Percentiles rank a stretch among this genome's conserved stretches.
Evolutionary conservation across 2,113 vertebrate species (phyloP).

Genomic region (Phrynosoma blainvillii): DNA sequence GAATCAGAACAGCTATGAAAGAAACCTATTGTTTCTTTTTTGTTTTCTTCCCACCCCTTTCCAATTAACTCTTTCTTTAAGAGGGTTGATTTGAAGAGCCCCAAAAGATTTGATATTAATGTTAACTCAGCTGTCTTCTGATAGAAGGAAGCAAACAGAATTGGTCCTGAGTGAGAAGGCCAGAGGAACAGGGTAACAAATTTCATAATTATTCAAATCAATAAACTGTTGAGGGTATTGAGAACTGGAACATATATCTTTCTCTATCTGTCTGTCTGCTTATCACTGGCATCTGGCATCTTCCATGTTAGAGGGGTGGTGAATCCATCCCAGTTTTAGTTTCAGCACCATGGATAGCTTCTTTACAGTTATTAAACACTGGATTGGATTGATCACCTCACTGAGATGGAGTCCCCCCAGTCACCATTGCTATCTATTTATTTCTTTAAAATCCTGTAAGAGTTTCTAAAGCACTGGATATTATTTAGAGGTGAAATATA

Average conservation of each 20-base stretch:
- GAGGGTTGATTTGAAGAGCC: conserved; percentile 43
- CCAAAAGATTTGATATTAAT: conserved; percentile 39
- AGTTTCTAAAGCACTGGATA: neutral
- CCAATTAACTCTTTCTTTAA: conserved; percentile 36
- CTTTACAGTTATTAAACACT: too few relatives aligned
- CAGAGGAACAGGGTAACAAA: conserved; percentile 51
- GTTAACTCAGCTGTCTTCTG: conserved; percentile 48
- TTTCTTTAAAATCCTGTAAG: neutral
- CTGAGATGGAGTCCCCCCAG: too few relatives aligned
- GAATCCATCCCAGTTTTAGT: too few relatives aligned
- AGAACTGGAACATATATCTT: conserved; percentile 43
- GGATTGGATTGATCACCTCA: too few relatives aligned
- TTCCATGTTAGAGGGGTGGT: too few relatives aligned
- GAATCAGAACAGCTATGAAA: neutral
- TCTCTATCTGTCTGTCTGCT: too few relatives aligned
- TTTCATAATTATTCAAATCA: conserved; percentile 60
- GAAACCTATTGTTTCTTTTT: conserved; percentile 8
- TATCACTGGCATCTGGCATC: too few relatives aligned
- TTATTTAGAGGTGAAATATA: neutral
- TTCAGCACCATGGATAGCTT: too few relatives aligned
- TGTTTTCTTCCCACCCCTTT: conserved; percentile 11
- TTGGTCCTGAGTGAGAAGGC: conserved; percentile 44
- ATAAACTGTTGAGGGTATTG: conserved; percentile 51
- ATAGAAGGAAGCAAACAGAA: conserved; percentile 3
- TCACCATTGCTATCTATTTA: too few relatives aligned